These are phyloP conservation scores for Lamprologus sp. DNA, from an alignment of 2,113 vertebrate genomes.

Conservation along the genomic window DNA sequence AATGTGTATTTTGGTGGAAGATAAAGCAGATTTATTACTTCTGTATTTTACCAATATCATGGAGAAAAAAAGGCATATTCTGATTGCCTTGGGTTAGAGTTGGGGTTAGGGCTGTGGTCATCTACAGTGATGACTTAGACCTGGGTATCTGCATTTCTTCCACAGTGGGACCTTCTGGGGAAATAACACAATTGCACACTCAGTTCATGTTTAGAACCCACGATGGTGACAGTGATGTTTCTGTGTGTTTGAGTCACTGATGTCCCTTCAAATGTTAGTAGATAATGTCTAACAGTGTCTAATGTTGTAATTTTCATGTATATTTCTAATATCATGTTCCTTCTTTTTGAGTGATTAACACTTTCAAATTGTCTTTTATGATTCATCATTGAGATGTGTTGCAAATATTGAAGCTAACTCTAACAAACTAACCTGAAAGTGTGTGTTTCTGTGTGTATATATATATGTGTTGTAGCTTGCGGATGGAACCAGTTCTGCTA, in stretches of 20 bases:
- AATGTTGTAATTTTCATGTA: not conserved
- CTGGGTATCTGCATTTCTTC: not conserved
- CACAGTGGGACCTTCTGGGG: not conserved
- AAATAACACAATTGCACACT: not conserved
- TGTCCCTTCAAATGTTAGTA: not conserved
- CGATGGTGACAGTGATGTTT: not conserved
- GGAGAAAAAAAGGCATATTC: not conserved
- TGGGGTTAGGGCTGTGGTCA: not conserved
- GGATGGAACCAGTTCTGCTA: conserved; percentile 78
- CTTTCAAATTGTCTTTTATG: not conserved
- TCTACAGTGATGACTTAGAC: not conserved
- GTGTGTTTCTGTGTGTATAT: not conserved
- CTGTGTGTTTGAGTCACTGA: not conserved
- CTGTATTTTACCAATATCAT: not conserved
- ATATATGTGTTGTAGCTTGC: conserved; percentile 43
- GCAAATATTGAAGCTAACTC: not conserved
- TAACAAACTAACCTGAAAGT: conserved; percentile 28
- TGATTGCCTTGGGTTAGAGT: not conserved
- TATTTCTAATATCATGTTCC: not conserved
- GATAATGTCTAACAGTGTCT: not conserved
- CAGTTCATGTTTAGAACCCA: not conserved
- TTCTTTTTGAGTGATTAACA: not conserved
- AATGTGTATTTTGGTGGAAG: not conserved
- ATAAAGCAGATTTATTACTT: not conserved
- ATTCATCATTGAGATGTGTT: not conserved